Conservation (phyloP, 1,140 invertebrate genomes). For the Gryon sp. region DNA sequence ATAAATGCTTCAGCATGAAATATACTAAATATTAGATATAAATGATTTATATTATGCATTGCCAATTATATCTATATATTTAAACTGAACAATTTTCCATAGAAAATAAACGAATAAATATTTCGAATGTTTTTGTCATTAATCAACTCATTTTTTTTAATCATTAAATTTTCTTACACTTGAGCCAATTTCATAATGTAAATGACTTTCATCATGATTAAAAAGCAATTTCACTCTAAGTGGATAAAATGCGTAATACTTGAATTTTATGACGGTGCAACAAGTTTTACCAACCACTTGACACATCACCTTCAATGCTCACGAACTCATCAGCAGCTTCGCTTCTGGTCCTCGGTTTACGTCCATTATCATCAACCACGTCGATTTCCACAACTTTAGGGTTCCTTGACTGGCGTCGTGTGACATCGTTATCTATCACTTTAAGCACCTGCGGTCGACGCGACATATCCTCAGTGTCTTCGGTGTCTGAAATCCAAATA, state of each 20-base stretch:
- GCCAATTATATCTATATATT: no score
- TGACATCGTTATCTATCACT: conserved; percentile 76
- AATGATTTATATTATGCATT: no score
- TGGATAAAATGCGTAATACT: not conserved
- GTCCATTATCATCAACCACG: conserved; percentile 26
- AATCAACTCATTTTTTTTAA: no score
- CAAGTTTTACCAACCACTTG: not conserved
- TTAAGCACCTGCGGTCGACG: conserved; percentile 76
- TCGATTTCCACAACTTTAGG: conserved; percentile 52
- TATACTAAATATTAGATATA: no score
- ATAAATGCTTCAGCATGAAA: no score
- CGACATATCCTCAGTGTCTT: conserved; percentile 75
- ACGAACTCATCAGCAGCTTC: conserved; percentile 5
- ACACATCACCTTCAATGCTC: conserved; percentile 9
- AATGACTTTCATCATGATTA: no score
- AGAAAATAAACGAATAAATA: no score
- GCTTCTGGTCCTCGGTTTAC: conserved; percentile 5
- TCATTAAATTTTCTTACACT: no score
- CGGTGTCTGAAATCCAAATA: conserved; percentile 73
- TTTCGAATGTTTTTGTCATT: no score
- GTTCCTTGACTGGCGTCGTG: conserved; percentile 56
- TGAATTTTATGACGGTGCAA: not conserved
- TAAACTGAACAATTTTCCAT: no score
- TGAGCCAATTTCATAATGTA: no score
- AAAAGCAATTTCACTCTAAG: no score